Base-by-base conservation (phyloP, 2,888 invertebrate genomes). In the Synanthedon andrenaeformis region DNA sequence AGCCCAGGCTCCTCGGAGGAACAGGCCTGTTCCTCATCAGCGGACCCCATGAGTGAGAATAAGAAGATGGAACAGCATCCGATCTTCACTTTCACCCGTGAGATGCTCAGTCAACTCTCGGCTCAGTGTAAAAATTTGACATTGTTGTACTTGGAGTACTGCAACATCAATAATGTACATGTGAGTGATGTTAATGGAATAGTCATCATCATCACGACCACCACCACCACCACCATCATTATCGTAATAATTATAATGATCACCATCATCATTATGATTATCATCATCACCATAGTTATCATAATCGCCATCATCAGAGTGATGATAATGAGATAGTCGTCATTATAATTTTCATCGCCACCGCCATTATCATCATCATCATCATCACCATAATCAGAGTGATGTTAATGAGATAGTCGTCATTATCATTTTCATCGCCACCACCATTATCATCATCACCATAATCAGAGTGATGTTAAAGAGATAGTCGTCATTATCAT, bases 61-160 rank as follows among this genome's bases (percentile, higher is more conserved):
- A 8, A 5, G 17, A 8, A 17, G 42, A 12, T n/a, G 12, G 5
- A 23, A 0, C 8, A 8, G 35, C 35, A 1, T 35, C 35, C 78
- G 0, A 68, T 66, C 66, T 71, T 81, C 66, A 70, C 81, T 12
- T 23, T 85, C 53, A 66, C 75, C 2, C 57, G 62, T 41, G 53
- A 56, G 3, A 65, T 85, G 28, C 65, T 90, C 45, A 58, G 56
- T 1, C 65, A 66, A 1, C 63, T 89, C n/a, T 52, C 60, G 1
- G 52, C 53, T 42, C 73, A 60, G 11, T 90, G 90, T 57, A 60
- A 67, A 1, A 64, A 72, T 12, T 70, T 90, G 0, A 78, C 79
- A 1, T 70, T 79, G 11, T 71, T 90, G 12, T 68, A 71, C 0
- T 60, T 90, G 13, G 89, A 90, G 55, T 79, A 88, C 57, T 89